A percentile compares a stretch with the other conserved stretches of the same genome.
Conservation (phyloP, 1,140 invertebrate species). For the Panonychus citri region DNA sequence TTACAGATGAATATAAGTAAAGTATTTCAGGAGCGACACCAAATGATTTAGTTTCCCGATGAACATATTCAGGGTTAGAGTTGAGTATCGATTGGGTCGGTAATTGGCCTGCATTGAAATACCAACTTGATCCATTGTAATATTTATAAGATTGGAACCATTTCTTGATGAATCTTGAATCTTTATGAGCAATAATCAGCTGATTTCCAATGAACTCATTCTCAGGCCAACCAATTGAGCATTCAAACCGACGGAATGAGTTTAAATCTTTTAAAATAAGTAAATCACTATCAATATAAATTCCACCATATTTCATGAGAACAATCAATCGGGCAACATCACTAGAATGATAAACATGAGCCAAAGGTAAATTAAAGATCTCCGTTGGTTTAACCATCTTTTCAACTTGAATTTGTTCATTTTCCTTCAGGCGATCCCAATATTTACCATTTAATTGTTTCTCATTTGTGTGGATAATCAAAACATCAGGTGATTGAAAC, state of each 20-base stretch:
- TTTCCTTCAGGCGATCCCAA: constrained; percentile 12
- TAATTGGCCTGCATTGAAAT: constrained; percentile 20
- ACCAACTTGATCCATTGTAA: constrained; percentile 17
- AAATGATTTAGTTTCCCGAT: constrained; percentile 17
- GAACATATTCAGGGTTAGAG: constrained; percentile 17
- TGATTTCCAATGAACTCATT: constrained; percentile 17
- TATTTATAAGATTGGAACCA: constrained; percentile 18
- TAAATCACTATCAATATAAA: constrained; percentile 24
- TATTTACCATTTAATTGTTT: constrained; percentile 14
- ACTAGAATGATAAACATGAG: constrained; percentile 20
- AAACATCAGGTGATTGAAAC: constrained; percentile 16
- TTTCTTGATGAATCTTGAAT: constrained; percentile 18
- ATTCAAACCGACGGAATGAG: constrained; percentile 21
- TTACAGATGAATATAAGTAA: constrained; percentile 13
- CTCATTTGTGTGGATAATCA: constrained; percentile 18
- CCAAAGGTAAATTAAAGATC: constrained; percentile 16
- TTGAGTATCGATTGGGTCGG: constrained; percentile 17
- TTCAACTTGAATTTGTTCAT: constrained; percentile 9
- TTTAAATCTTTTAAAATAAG: constrained; percentile 22
- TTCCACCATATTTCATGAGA: constrained; percentile 21
- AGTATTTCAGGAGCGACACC: constrained; percentile 17
- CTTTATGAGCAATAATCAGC: constrained; percentile 18
- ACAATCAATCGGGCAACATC: constrained; percentile 22
- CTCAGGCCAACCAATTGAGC: constrained; percentile 22
- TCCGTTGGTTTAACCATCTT: constrained; percentile 13